These are phyloP conservation scores for Drosophila sp. DNA, from an alignment of 1,140 invertebrate species.

Conservation along the genomic window DNA sequence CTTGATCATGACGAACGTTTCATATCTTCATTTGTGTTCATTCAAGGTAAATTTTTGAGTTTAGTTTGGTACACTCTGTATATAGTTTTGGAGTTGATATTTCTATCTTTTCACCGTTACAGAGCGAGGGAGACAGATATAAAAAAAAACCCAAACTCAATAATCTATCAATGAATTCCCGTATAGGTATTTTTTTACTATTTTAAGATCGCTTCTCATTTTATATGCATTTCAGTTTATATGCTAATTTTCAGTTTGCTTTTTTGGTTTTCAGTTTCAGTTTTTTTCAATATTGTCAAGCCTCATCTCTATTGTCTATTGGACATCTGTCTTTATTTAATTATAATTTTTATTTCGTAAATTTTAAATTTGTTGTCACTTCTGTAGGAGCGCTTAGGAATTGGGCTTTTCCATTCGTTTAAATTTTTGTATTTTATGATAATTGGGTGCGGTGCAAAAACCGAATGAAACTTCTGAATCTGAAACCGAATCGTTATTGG, in stretches of 20 bases:
- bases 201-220: constrained; percentile 46
- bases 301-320: constrained; percentile 43
- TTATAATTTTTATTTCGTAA: constrained; percentile 82
- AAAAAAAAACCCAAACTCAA: constrained; percentile 3
- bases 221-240: constrained; percentile 70
- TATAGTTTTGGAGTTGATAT: constrained; percentile 9
- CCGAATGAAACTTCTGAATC: constrained; percentile 37
- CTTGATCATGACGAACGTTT: constrained; percentile 38
- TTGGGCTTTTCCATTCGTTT: constrained; percentile 60
- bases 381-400: constrained; percentile 66
- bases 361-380: constrained; percentile 80
- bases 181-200: constrained; percentile 46
- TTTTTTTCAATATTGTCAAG: constrained; percentile 39
- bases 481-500: constrained; percentile 1
- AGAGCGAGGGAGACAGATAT: not conserved
- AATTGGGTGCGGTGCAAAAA: constrained; percentile 71
- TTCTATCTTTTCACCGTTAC: constrained; percentile 47
- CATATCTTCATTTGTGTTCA: constrained; percentile 44
- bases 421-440: constrained; percentile 61
- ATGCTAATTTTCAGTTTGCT: constrained; percentile 65
- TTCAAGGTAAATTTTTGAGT: constrained; percentile 35
- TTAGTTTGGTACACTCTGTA: not conserved
- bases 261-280: constrained; percentile 39
- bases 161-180: constrained; percentile 74
- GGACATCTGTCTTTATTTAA: constrained; percentile 70